Base-by-base conservation (phyloP, 2,113 vertebrate genomes). In the Hippocampus barbouri region DNA sequence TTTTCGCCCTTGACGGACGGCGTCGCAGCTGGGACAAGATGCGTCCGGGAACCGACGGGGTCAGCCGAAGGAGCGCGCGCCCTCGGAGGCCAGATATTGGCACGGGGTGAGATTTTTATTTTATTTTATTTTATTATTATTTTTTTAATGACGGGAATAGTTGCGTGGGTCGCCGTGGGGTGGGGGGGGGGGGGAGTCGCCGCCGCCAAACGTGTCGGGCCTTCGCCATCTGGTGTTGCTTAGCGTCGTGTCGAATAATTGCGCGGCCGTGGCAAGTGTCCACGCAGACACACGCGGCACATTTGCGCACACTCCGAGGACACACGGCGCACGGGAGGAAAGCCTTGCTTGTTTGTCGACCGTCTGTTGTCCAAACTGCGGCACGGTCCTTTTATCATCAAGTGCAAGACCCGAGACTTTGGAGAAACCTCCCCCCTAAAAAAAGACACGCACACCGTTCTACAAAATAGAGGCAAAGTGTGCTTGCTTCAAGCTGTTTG, bases 221-320 rank as follows among this genome's bases (percentile, higher is more conserved):
- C 68, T 66, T 74, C 59, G 69, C 72, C 89, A 91, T 91, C 87
- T 91, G 91, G 73, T 88, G 69, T 69, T 77, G 53, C 74, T 91
- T 91, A 89, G 76, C 79, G 72, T 66, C 6, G 7, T 40, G 66
- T 89, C 76, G 88, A 77, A 70, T 30, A 80, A 71, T 40, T 72
- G 79, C 72, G 79, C 82, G 68, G 76, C 76, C 78, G 79, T 72
- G 80, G 88, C 76, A 70, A 81, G 76, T 78, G 70, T 83, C 74
- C 76, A 86, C 66, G 71, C 79, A 78, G 69, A 71, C 60, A 67
- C 20, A 43, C 59, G 73, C 10, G 20, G 49, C 11, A 62, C n/a
- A 72, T 49, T 66, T 43, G 62, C 59, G 15, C 27, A 18, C 27
- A 30, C 30, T 30, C 2, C 30, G 30, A 30, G 30, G 30, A 40